Base-by-base conservation (phyloP, 1,140 invertebrate species). In the Proctacanthus coquilletti region DNA sequence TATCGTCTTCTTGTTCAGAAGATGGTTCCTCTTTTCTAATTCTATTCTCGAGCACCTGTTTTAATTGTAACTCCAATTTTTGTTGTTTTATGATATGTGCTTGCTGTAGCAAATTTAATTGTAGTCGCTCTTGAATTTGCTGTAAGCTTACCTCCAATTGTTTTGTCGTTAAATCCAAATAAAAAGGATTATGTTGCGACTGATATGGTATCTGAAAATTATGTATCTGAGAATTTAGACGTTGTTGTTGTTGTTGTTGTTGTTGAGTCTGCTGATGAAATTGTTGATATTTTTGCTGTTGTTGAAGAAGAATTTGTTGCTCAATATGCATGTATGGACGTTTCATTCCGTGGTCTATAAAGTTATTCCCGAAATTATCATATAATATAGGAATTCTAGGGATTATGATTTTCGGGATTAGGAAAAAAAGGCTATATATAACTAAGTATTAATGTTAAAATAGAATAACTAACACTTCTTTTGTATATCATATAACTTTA, bases 71-170 rank as follows among this genome's bases (percentile, higher is more conserved):
- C n/a, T n/a, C n/a, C n/a, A 27, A 27, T 27, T 27, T 27, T 27
- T 27, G 23, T 27, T 27, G 23, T 27, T 27, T 27, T 27, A 27
- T 27, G 23, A 27, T 27, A 27, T 27, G 23, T 13, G 23, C 23
- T 27, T 27, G 23, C 13, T 27, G 23, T 13, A 27, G 23, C 23
- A 27, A 27, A 27, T 27, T 27, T 13, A 27, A 27, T 27, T 27
- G 23, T 8, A 27, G 23, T 27, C 13, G 23, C 23, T 27, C 23
- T 13, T 27, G 23, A 13, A 27, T 27, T 27, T 27, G 23, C 13
- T 27, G 23, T 27, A 27, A 27, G 8, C 8, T 27, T 8, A 27
- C 13, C 13, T 27, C 23, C 8, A 27, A 13, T 27, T 27, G 23
- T 27, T 27, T 27, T 27, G 23, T 27, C 8, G 23, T 27, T 8